These are phyloP conservation scores for Tetramorium bicarinatum DNA, from an alignment of 2,888 invertebrate genomes.

Conservation along the genomic window DNA sequence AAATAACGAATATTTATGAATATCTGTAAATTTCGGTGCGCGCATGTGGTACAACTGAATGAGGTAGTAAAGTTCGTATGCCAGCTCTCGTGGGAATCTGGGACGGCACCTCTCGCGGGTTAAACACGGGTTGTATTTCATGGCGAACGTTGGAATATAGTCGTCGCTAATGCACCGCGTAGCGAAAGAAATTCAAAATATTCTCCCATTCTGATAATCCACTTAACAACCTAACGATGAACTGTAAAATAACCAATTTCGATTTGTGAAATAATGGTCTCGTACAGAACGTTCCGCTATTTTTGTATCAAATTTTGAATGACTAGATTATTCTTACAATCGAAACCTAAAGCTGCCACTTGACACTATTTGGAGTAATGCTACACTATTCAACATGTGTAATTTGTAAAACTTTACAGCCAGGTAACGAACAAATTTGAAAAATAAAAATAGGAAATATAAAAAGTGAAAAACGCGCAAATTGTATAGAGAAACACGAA, in stretches of 20 bases:
- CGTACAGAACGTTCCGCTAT: background rate
- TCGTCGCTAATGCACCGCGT: slow-evolving; percentile 26
- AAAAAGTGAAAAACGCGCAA: background rate
- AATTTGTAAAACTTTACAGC: background rate
- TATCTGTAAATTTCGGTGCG: slow-evolving; percentile 44
- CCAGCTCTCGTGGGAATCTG: slow-evolving; percentile 51
- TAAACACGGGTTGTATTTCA: slow-evolving; percentile 44
- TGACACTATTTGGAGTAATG: background rate
- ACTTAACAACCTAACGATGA: slow-evolving; percentile 15
- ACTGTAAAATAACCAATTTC: background rate
- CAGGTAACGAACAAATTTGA: background rate
- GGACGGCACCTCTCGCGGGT: slow-evolving; percentile 30
- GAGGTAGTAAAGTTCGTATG: slow-evolving; percentile 49
- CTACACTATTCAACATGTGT: background rate
- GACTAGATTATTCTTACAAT: background rate
- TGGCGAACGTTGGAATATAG: slow-evolving; percentile 47
- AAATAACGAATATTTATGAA: slow-evolving; percentile 55
- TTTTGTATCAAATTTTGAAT: background rate
- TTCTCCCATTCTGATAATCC: slow-evolving; percentile 15
- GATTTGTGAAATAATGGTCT: background rate
- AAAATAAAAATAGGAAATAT: slow-evolving; percentile 26
- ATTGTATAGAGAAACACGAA: slow-evolving; percentile 35
- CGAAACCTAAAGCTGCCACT: background rate
- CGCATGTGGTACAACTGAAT: slow-evolving; percentile 37
- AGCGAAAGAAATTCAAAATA: slow-evolving; percentile 50